Conservation (phyloP, 2,888 invertebrate species). For the Agriopis marginaria region DNA sequence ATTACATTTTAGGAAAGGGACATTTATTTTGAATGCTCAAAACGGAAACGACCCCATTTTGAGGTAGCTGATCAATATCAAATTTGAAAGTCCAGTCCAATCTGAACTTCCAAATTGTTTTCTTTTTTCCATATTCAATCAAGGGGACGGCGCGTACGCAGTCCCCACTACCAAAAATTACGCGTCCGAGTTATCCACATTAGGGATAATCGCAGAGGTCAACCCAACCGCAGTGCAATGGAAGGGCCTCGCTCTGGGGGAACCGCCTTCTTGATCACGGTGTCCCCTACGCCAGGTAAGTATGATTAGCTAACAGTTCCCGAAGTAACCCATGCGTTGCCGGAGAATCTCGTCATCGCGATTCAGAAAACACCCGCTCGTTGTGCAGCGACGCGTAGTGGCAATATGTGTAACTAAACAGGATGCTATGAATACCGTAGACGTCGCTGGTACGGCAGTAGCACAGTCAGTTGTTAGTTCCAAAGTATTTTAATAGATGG, state of each 20-base stretch:
- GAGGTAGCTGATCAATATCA: no score
- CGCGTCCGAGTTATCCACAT: conserved; percentile 20
- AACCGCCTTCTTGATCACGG: conserved; percentile 19
- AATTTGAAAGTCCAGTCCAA: no score
- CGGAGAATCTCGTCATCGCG: neutral
- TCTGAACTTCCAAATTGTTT: no score
- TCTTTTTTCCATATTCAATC: no score
- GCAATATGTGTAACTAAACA: neutral
- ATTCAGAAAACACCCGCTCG: conserved; percentile 4
- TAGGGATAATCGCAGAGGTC: conserved; percentile 20
- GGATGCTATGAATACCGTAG: neutral
- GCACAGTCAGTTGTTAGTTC: no score
- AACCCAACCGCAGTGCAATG: conserved; percentile 18
- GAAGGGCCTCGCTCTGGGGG: conserved; percentile 18
- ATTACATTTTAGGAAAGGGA: no score
- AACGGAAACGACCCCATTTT: no score
- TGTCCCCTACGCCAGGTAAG: conserved; percentile 15
- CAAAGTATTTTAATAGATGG: neutral
- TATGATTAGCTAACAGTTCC: neutral
- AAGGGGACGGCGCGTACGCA: conserved; percentile 19
- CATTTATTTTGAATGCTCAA: no score
- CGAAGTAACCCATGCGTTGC: neutral
- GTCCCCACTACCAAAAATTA: conserved; percentile 19
- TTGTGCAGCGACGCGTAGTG: conserved; percentile 5
- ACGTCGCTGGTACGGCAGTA: no score